Conservation (phyloP, 2,113 vertebrate genomes). For the Cinclus mexicanus region DNA sequence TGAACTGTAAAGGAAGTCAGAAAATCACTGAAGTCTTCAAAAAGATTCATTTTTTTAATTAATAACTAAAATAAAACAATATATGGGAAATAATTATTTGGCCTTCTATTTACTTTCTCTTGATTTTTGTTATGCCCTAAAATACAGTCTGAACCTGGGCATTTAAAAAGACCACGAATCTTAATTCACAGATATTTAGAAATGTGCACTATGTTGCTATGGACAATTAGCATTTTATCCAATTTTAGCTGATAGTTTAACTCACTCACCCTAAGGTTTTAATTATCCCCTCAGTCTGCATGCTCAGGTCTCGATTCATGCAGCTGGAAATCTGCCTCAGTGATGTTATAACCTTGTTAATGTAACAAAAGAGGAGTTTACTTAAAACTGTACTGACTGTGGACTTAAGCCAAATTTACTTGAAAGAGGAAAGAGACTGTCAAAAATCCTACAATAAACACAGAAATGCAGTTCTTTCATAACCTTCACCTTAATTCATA, state of each 20-base stretch:
- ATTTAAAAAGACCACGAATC: slow-evolving; percentile 19
- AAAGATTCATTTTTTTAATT: not conserved
- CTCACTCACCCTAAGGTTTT: slow-evolving; percentile 76
- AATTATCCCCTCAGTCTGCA: slow-evolving; percentile 76
- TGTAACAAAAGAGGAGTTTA: slow-evolving; percentile 90
- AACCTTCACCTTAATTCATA: slow-evolving; percentile 87
- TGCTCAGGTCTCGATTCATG: slow-evolving; percentile 72
- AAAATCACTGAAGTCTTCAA: not conserved
- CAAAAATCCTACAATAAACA: slow-evolving; percentile 88
- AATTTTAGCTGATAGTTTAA: slow-evolving; percentile 79
- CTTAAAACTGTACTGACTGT: slow-evolving; percentile 86
- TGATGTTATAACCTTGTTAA: slow-evolving; percentile 88
- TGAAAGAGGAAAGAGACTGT: slow-evolving; percentile 91
- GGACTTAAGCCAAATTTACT: slow-evolving; percentile 88
- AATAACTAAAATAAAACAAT: not conserved
- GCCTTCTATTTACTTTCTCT: not conserved
- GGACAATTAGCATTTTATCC: slow-evolving; percentile 83
- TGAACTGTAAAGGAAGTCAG: not conserved
- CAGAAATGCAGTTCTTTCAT: slow-evolving; percentile 84
- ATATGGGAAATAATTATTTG: not conserved
- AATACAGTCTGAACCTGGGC: not conserved
- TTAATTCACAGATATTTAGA: slow-evolving; percentile 79
- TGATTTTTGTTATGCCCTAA: slow-evolving; percentile 2
- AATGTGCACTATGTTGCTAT: slow-evolving; percentile 73
- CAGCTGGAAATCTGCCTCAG: slow-evolving; percentile 82